Evolutionary conservation across 1,140 invertebrate species (phyloP).

Genomic region (Aricia agestis): DNA sequence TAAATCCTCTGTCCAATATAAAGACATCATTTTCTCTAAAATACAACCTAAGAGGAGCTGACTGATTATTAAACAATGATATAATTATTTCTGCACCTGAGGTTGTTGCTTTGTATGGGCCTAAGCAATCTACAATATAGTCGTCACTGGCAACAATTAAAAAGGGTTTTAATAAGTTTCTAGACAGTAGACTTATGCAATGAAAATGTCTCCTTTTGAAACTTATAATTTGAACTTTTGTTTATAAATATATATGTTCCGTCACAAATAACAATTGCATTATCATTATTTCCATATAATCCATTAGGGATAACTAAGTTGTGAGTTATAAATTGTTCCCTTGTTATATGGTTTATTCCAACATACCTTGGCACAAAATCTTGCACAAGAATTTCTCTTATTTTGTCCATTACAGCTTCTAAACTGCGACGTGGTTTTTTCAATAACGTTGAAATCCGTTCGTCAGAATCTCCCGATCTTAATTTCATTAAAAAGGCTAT

Average conservation of each 20-base stretch:
- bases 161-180: slow-evolving; percentile 29
- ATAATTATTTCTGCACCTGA: not conserved
- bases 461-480: slow-evolving; percentile 1
- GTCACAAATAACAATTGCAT: slow-evolving; percentile 28
- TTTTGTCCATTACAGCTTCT: not conserved
- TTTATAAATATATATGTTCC: slow-evolving; percentile 25
- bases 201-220: slow-evolving; percentile 30
- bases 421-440: not conserved
- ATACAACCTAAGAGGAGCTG: slow-evolving; percentile 16
- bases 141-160: slow-evolving; percentile 26
- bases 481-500: not conserved
- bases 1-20: slow-evolving; percentile 25
- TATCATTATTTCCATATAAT: slow-evolving; percentile 18
- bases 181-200: slow-evolving; percentile 27
- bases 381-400: slow-evolving; percentile 8
- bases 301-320: slow-evolving; percentile 29
- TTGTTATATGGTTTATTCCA: slow-evolving; percentile 18
- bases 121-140: slow-evolving; percentile 27
- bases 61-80: not conserved
- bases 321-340: slow-evolving; percentile 20
- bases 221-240: slow-evolving; percentile 29
- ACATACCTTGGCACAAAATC: slow-evolving; percentile 20
- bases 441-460: not conserved
- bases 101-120: slow-evolving; percentile 25
- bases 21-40: slow-evolving; percentile 22